Evolutionary conservation across 2,113 vertebrate genomes (phyloP).

Genomic region (Amblyornis subalaris): DNA sequence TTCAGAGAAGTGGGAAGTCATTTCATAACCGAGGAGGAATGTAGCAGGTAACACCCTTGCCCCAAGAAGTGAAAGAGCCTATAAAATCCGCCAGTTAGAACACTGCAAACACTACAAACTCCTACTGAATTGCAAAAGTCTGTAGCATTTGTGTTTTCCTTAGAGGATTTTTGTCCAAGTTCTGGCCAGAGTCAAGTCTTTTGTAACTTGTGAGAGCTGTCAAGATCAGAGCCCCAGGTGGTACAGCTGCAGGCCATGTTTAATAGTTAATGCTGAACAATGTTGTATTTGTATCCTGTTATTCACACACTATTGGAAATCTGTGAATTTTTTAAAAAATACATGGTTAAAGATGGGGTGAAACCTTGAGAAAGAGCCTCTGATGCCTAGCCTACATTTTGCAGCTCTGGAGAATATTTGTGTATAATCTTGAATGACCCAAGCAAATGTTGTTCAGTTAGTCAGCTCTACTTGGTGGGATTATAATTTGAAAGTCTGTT

Average conservation of each 20-base stretch:
- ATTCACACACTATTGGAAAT: not conserved
- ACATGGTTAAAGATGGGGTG: not conserved
- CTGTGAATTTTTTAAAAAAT: not conserved
- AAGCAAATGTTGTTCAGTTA: not conserved
- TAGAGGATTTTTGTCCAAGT: constrained; percentile 14
- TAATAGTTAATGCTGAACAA: constrained; percentile 59
- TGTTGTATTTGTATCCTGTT: constrained; percentile 45
- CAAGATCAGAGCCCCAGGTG: constrained; percentile 48
- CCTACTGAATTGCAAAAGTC: not conserved
- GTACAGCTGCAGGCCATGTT: constrained; percentile 49
- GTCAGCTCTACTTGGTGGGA: not conserved
- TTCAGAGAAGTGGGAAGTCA: not conserved
- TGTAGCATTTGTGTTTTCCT: not conserved
- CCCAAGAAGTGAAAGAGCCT: not conserved
- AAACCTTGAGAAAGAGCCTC: not conserved
- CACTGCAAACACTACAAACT: not conserved
- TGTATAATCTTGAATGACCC: not conserved
- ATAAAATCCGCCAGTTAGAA: not conserved
- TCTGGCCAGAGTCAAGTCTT: not conserved
- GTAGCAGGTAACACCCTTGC: not conserved
- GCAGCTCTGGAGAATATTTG: not conserved
- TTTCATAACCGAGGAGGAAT: not conserved
- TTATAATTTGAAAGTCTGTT: not conserved
- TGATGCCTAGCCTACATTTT: not conserved
- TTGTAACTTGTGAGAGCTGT: constrained; percentile 27